Percentiles rank a stretch among this genome's conserved stretches.
These are phyloP conservation scores for Habrosyne pyritoides DNA, from an alignment of 2,888 invertebrate species.

Conservation along the genomic window DNA sequence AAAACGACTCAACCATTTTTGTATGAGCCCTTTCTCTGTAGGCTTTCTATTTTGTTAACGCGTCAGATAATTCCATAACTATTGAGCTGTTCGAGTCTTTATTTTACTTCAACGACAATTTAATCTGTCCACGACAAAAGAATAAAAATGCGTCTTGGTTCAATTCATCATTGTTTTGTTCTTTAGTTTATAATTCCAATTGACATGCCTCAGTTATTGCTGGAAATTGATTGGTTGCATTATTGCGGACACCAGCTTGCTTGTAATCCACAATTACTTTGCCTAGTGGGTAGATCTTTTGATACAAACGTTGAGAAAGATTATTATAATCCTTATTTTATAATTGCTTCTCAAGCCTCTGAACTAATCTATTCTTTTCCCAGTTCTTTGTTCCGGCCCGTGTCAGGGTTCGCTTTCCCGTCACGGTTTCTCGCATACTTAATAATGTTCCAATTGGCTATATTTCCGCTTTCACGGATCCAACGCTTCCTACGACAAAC, in stretches of 20 bases:
- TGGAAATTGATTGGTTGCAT: no score
- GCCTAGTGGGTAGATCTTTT: no score
- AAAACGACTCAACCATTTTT: conserved; percentile 44
- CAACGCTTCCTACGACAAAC: not conserved
- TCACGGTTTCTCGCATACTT: conserved; percentile 36
- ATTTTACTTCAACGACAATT: not conserved
- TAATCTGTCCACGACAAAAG: no score
- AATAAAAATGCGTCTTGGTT: no score
- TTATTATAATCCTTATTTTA: no score
- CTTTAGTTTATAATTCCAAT: no score
- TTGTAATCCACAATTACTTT: no score
- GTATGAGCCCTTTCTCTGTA: conserved; percentile 60
- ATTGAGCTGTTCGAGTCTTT: not conserved
- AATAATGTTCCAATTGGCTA: not conserved
- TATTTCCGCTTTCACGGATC: not conserved
- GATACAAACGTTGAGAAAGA: no score
- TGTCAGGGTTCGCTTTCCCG: conserved; percentile 11
- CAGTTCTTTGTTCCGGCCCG: not conserved
- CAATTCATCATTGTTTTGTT: no score
- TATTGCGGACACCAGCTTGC: no score
- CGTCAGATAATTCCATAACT: not conserved
- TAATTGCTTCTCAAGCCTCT: not conserved
- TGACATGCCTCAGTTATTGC: no score
- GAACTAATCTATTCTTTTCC: not conserved
- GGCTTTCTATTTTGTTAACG: conserved; percentile 58